Conservation (phyloP, 1,140 invertebrate genomes). For the Amphibalanus amphitrite region DNA sequence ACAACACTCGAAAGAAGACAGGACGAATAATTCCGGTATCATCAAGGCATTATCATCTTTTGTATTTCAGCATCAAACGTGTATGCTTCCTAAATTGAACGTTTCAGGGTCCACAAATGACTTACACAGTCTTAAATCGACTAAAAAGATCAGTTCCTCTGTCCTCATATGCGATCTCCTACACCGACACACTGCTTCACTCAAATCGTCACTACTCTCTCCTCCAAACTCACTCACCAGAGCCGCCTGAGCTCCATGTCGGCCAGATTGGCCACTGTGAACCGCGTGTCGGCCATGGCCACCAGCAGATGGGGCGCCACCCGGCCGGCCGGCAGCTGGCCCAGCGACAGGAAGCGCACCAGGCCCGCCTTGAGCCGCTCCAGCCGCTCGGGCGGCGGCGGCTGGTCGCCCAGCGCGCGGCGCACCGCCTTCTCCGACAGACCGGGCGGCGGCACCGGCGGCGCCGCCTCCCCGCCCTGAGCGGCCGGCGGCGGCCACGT, state of each 20-base stretch:
- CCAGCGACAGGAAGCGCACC: conserved; percentile 58
- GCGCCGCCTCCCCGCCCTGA: conserved; percentile 10
- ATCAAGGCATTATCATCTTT: no score
- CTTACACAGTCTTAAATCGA: no score
- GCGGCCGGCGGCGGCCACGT: conserved; percentile 2
- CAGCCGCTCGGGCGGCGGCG: conserved; percentile 58
- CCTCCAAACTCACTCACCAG: conserved; percentile 16
- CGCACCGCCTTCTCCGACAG: conserved; percentile 62
- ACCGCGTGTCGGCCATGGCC: conserved; percentile 68
- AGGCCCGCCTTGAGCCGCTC: conserved; percentile 65
- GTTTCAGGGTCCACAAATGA: no score
- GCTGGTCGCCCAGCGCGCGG: conserved; percentile 52
- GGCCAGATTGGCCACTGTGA: conserved; percentile 56
- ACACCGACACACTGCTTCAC: no score
- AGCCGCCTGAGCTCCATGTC: conserved; percentile 56
- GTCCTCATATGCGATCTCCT: no score
- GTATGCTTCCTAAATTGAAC: no score
- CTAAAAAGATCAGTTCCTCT: no score
- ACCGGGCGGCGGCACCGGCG: conserved; percentile 40
- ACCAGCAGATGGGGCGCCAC: conserved; percentile 60
- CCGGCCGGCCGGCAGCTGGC: conserved; percentile 53
- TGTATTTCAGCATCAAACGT: no score
- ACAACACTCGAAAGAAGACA: no score
- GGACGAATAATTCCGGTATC: no score
- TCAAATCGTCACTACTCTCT: no score